Percentiles rank a stretch among this genome's conserved stretches.
These are phyloP conservation scores for Mizuhopecten yessoensis DNA, from an alignment of 1,140 invertebrate genomes.

Conservation along the genomic window DNA sequence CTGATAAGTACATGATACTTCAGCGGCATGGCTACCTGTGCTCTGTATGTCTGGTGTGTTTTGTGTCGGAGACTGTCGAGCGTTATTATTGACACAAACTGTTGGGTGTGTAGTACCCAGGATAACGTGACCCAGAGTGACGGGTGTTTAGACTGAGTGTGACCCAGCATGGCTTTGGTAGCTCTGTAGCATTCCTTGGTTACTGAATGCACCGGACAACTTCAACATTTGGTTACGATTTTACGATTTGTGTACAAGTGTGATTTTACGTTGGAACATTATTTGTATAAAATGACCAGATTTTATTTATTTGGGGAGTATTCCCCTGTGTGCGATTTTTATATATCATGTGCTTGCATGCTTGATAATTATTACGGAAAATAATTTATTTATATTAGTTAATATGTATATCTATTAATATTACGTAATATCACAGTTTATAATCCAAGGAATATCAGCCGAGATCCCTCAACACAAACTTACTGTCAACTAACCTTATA, in stretches of 20 bases:
- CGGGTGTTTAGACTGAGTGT: background rate
- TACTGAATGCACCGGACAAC: background rate
- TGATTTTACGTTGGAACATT: background rate
- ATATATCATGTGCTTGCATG: slow-evolving; percentile 22
- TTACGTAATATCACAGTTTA: slow-evolving; percentile 26
- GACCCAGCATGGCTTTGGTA: background rate
- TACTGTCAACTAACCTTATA: background rate
- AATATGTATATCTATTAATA: background rate
- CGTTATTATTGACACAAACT: background rate
- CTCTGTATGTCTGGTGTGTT: background rate
- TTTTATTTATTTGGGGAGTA: background rate
- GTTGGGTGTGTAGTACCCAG: background rate
- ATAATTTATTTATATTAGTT: background rate
- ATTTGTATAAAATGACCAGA: background rate
- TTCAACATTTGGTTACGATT: background rate
- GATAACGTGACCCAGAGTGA: background rate
- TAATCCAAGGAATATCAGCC: slow-evolving; percentile 8
- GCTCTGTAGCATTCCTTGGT: background rate
- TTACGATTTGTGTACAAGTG: background rate
- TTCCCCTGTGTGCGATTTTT: background rate
- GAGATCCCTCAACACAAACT: background rate
- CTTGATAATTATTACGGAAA: background rate
- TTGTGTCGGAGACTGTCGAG: background rate
- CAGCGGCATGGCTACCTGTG: background rate
- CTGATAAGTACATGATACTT: background rate